These are phyloP conservation scores for Plecotus auritus DNA, from an alignment of 2,113 vertebrate species.

Conservation along the genomic window DNA sequence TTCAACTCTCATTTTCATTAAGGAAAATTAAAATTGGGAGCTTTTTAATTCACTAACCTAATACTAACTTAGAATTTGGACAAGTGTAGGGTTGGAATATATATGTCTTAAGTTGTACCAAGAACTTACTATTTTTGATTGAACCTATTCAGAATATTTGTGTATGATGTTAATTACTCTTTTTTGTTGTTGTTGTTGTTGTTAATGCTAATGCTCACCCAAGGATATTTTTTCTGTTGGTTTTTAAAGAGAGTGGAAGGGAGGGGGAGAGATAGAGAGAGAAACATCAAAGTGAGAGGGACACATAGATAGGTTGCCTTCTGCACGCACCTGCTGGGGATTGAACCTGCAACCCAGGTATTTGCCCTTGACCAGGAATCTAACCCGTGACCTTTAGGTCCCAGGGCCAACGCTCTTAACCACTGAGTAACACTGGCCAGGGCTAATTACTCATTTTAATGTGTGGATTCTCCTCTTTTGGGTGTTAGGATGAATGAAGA, in stretches of 20 bases:
- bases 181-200: neutral
- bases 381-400: no score
- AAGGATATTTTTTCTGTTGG: no score
- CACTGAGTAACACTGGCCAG: no score
- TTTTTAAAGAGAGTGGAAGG: no score
- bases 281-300: no score
- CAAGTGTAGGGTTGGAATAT: neutral
- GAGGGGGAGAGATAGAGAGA: no score
- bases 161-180: constrained; percentile 19
- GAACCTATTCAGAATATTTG: neutral
- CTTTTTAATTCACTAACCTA: neutral
- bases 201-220: no score
- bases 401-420: no score
- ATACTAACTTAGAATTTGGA: neutral
- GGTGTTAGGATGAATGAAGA: constrained; percentile 43
- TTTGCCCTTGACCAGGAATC: no score
- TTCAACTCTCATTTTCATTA: constrained; percentile 31
- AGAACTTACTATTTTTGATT: constrained; percentile 26
- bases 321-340: no score
- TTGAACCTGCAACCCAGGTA: no score
- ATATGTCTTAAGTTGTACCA: neutral
- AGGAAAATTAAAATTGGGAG: neutral
- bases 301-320: no score
- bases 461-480: constrained; percentile 29
- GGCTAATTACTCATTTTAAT: constrained; percentile 34